phyloP scores from a whole-genome alignment of 2,113 vertebrate genomes.

The Myrmecophaga tridactyla region DNA sequence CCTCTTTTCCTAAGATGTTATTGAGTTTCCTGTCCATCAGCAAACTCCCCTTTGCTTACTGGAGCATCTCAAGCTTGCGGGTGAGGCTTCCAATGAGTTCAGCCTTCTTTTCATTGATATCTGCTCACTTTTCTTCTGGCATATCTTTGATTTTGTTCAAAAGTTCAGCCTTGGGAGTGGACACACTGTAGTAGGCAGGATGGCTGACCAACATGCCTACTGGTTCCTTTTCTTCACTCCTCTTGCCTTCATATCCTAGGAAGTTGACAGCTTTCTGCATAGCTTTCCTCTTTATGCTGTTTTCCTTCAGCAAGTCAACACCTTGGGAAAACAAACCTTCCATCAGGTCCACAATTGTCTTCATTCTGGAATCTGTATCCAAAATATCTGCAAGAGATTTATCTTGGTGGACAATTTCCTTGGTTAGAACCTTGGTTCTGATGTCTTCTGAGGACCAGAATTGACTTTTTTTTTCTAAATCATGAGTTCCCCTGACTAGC shows the following conservation, averaged over 20 bases:
- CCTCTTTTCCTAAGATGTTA: conserved; percentile 82
- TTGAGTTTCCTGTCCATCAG: conserved; percentile 84
- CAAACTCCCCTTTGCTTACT: conserved; percentile 86
- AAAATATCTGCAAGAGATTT: conserved; percentile 87
- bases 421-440: conserved; percentile 85
- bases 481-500: not conserved
- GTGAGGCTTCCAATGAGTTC: conserved; percentile 89
- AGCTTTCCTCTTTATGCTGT: conserved; percentile 76
- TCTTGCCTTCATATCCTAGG: not conserved
- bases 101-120: conserved; percentile 89
- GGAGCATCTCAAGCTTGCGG: conserved; percentile 83
- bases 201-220: conserved; percentile 34
- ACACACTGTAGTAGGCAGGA: conserved; percentile 76
- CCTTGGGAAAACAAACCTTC: conserved; percentile 87
- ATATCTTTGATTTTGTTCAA: conserved; percentile 74
- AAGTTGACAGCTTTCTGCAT: conserved; percentile 67
- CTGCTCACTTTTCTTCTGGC: conserved; percentile 79
- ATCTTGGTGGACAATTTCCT: conserved; percentile 87
- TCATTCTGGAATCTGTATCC: conserved; percentile 86
- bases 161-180: conserved; percentile 73
- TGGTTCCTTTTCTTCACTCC: conserved; percentile 76
- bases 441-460: conserved; percentile 80
- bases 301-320: conserved; percentile 76
- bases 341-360: conserved; percentile 91
- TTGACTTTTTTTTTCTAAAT: conserved; percentile 68